Conservation (phyloP, 23 tunicate genomes). For the Phallusia fumigata region DNA sequence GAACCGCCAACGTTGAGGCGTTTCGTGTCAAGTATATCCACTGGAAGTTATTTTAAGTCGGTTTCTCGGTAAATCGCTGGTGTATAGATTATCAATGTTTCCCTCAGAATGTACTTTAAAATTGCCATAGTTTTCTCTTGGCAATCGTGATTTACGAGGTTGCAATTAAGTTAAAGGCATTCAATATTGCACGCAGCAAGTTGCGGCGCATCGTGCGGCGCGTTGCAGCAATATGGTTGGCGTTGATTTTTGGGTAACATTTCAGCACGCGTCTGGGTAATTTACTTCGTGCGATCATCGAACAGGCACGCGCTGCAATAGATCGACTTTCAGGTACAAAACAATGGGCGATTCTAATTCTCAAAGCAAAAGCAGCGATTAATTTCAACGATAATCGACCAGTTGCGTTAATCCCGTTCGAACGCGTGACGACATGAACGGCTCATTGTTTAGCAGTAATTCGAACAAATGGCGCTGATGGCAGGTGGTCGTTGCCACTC, state of each 20-base stretch:
- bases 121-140: too few species aligned
- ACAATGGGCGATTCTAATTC: conserved; percentile 9
- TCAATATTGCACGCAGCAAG: too few species aligned
- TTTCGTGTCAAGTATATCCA: neutral
- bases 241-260: neutral
- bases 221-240: too few species aligned
- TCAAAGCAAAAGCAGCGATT: conserved; percentile 11
- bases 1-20: neutral
- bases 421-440: conserved; percentile 18
- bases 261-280: conserved; percentile 1
- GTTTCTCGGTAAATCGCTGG: too few species aligned
- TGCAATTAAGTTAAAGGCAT: too few species aligned
- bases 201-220: too few species aligned
- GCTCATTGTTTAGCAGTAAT: conserved; percentile 1
- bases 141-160: too few species aligned
- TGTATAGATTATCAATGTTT: too few species aligned
- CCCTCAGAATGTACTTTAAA: too few species aligned
- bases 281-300: neutral
- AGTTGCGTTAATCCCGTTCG: conserved; percentile 18
- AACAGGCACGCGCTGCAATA: conserved; percentile 1
- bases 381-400: conserved; percentile 21
- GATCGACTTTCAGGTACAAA: neutral
- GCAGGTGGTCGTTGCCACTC: conserved; percentile 7
- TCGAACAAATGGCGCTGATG: conserved; percentile 5
- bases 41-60: neutral